Conservation (phyloP, 2,113 vertebrate genomes). For the Psittacus erithacus region DNA sequence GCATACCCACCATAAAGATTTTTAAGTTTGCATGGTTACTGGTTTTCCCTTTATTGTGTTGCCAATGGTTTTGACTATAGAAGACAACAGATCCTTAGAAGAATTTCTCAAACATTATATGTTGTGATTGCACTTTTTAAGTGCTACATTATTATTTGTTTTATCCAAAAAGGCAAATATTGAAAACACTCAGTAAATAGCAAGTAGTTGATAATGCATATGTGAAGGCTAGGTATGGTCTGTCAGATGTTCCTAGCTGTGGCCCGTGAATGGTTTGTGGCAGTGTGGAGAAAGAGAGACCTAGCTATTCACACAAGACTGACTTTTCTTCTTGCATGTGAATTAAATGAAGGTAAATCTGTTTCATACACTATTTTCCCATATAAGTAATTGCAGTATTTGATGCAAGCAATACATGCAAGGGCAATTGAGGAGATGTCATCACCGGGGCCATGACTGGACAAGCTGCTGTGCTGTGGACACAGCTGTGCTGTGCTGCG, state of each 20-base stretch:
- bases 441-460: not conserved
- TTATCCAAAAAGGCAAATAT: not conserved
- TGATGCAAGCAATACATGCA: not conserved
- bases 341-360: not conserved
- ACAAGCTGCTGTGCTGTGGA: not conserved
- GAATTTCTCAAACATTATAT: not conserved
- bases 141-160: not conserved
- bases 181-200: not conserved
- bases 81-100: not conserved
- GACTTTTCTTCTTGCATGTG: not conserved
- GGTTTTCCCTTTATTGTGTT: not conserved
- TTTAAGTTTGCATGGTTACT: not conserved
- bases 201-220: not conserved
- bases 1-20: not conserved
- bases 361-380: not conserved
- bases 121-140: not conserved
- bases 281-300: not conserved
- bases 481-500: too few relatives aligned
- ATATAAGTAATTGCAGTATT: fast-evolving
- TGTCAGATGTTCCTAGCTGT: not conserved
- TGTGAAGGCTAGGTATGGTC: not conserved
- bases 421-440: not conserved
- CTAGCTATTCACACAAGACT: not conserved
- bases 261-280: not conserved
- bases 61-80: not conserved